Conservation (phyloP, 2,113 vertebrate genomes). For the Oncorhynchus keta region DNA sequence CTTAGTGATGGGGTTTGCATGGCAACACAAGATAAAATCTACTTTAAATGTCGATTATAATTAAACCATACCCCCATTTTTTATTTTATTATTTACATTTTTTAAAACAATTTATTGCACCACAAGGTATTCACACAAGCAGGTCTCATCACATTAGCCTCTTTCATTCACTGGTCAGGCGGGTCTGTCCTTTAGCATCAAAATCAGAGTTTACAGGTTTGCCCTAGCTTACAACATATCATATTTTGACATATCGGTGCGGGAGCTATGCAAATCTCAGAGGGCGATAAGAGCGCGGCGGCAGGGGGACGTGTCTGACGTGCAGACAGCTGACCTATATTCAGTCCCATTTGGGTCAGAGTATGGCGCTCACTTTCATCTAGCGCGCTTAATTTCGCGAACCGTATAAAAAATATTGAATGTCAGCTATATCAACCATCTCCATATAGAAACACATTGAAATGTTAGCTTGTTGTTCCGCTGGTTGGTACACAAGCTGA, state of each 20-base stretch:
- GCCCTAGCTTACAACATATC: neutral
- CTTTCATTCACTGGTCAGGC: neutral
- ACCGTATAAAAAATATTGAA: neutral
- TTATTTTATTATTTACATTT: no score
- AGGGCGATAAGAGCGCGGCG: neutral
- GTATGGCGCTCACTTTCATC: constrained; percentile 30
- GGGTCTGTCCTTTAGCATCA: neutral
- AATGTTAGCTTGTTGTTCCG: neutral
- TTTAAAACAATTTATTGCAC: no score
- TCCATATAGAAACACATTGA: neutral
- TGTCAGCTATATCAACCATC: neutral
- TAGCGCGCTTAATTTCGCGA: neutral
- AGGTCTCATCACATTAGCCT: neutral
- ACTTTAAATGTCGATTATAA: neutral
- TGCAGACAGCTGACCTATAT: constrained; percentile 70
- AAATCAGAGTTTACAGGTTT: neutral
- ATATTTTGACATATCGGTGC: neutral
- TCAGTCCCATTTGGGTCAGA: constrained; percentile 63
- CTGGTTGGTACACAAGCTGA: neutral
- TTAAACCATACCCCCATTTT: no score
- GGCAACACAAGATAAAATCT: constrained; percentile 62
- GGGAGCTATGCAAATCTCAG: neutral
- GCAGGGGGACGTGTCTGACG: constrained; percentile 65
- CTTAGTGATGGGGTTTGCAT: constrained; percentile 43
- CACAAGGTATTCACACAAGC: neutral